Evolutionary conservation across 2,888 invertebrate species (phyloP).

Genomic region (Drosophila mimetica): DNA sequence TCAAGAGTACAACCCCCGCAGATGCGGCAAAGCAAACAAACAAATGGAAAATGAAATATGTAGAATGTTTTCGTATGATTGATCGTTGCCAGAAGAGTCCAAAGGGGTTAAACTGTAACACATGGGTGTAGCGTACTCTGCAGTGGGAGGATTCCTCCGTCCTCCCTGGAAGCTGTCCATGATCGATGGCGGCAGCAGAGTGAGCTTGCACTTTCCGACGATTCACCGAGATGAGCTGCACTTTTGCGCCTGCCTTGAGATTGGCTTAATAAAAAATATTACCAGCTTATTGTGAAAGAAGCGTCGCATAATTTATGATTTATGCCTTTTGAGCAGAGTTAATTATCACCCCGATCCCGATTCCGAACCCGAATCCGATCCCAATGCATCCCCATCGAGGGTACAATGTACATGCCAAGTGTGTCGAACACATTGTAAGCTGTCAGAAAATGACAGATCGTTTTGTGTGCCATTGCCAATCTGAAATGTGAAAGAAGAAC

Average conservation of each 20-base stretch:
- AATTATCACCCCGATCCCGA: constrained; percentile 59
- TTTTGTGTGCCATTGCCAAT: constrained; percentile 53
- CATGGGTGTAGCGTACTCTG: constrained; percentile 41
- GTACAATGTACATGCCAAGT: constrained; percentile 13
- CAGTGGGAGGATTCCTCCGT: constrained; percentile 18
- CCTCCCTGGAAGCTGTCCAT: constrained; percentile 36
- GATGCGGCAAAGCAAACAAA: constrained; percentile 20
- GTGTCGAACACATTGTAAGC: constrained; percentile 59
- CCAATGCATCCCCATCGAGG: constrained; percentile 8
- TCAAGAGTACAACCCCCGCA: constrained; percentile 26
- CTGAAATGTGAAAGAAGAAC: constrained; percentile 25
- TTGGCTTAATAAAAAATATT: constrained; percentile 18
- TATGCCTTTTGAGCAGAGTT: constrained; percentile 55
- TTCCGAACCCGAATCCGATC: constrained; percentile 7
- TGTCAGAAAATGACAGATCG: constrained; percentile 76
- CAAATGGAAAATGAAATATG: constrained; percentile 12
- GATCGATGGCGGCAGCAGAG: constrained; percentile 62
- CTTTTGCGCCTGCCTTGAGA: constrained; percentile 58
- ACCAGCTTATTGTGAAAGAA: constrained; percentile 21
- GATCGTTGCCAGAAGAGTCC: constrained; percentile 67
- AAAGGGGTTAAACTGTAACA: constrained; percentile 66
- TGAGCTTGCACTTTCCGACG: constrained; percentile 63
- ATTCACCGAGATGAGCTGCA: constrained; percentile 38
- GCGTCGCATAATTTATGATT: constrained; percentile 66
- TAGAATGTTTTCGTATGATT: constrained; percentile 51